Percentiles rank a stretch among this genome's conserved stretches.
These are phyloP conservation scores for Pardalotus punctatus DNA, from an alignment of 2,113 vertebrate genomes.

Conservation along the genomic window DNA sequence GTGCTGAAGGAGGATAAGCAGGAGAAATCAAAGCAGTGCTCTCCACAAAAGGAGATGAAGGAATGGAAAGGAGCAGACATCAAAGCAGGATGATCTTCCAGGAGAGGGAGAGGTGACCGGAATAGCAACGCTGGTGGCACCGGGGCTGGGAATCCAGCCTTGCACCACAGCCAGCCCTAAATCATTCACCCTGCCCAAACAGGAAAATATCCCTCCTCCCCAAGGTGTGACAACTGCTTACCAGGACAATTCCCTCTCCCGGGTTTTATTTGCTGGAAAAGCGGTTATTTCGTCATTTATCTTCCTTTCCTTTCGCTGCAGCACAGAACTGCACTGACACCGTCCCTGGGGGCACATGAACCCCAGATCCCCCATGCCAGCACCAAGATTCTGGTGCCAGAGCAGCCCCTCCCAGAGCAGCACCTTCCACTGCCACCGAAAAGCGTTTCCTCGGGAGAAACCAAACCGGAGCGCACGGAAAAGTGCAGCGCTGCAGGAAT, in stretches of 20 bases:
- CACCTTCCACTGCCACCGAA: rapidly evolving
- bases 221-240: neutral
- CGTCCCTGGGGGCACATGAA: neutral
- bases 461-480: no score
- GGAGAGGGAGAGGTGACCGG: neutral
- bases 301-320: neutral
- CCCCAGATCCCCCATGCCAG: neutral
- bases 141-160: neutral
- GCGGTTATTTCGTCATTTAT: neutral
- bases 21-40: neutral
- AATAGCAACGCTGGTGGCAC: neutral
- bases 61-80: neutral
- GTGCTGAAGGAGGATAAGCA: neutral
- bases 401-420: neutral
- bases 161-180: neutral
- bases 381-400: rapidly evolving
- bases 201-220: neutral
- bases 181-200: neutral
- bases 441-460: neutral
- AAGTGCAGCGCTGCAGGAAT: no score
- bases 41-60: neutral
- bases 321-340: neutral
- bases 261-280: neutral
- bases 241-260: neutral
- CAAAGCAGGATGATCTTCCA: neutral